Evolutionary conservation across 2,888 invertebrate species (phyloP), one percentile per base, ranked within the genome.

Genomic region (Leptothorax acervorum): DNA sequence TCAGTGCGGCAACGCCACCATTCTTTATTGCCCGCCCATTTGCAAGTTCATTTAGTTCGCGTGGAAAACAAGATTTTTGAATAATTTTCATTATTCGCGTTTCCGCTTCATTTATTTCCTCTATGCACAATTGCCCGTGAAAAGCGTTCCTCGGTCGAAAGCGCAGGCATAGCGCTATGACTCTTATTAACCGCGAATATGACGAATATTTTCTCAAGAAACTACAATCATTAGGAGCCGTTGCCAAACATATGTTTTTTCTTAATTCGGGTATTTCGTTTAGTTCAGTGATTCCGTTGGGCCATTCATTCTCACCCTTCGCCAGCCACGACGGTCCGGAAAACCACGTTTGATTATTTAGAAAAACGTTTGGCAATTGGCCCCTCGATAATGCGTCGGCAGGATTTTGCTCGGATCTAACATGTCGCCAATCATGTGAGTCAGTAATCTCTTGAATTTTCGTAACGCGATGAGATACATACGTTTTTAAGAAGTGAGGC

Each of bases 331-430:
- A 28, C 0, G 82, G 85, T 9, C 76, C 76, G 0, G 35, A 11
- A 0, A 35, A n/a, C 85, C 73, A 78, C 0, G 12, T 1, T 0
- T 6, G 12, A 6, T 76, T 45, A 0, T 76, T 23, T 0, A 60
- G 0, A 9, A 85, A 74, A 0, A 23, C 23, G 2, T 1, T 0
- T 0, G 85, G 79, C 2, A 28, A 0, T 15, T 63, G 55, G 0
- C 83, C 62, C 1, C 85, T 15, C 0, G 79, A 85, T 2, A 75
- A 0, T 0, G 70, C n/a, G n/a, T 85, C 85, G 0, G 85, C 82
- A 0, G 85, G 82, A n/a, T 85, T 85, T 0, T 82, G 66, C 0
- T 31, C 3, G 0, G 82, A 73, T 4, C 15, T 15, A 5, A 85
- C 31, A 9, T 85, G 78, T 4, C 60, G 28, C 85, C 85, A 85